These are phyloP conservation scores for Lethrus apterus DNA, from an alignment of 1,140 invertebrate species.

Conservation along the genomic window DNA sequence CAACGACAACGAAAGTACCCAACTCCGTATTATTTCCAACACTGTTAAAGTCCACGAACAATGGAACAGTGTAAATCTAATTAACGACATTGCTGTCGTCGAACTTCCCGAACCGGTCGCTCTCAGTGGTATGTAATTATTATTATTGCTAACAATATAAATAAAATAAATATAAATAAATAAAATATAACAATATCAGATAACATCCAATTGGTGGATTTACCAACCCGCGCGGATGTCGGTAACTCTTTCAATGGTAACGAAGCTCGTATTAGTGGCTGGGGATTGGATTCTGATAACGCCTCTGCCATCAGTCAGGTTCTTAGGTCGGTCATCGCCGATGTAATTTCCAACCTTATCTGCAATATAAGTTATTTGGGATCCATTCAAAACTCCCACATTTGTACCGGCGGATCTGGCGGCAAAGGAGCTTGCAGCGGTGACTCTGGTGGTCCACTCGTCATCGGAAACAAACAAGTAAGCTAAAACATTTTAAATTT, in stretches of 20 bases:
- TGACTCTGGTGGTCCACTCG: constrained; percentile 7
- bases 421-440: constrained; percentile 8
- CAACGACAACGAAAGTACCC: constrained; percentile 1
- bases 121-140: constrained; percentile 6
- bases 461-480: background rate
- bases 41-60: background rate
- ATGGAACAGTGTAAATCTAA: background rate
- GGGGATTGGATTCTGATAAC: constrained; percentile 14
- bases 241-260: background rate
- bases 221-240: constrained; percentile 2
- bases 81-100: constrained; percentile 15
- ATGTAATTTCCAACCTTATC: constrained; percentile 1
- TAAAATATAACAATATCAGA: background rate
- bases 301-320: constrained; percentile 7
- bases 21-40: background rate
- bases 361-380: constrained; percentile 5
- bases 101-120: background rate
- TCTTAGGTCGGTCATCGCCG: background rate
- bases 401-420: constrained; percentile 6
- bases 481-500: background rate
- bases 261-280: constrained; percentile 5
- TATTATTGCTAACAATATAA: background rate
- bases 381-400: background rate
- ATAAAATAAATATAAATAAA: background rate
- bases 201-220: background rate